Evolutionary conservation across 2,888 invertebrate genomes (phyloP), one percentile per base, ranked within the genome.

Genomic region (Thereva unica): DNA sequence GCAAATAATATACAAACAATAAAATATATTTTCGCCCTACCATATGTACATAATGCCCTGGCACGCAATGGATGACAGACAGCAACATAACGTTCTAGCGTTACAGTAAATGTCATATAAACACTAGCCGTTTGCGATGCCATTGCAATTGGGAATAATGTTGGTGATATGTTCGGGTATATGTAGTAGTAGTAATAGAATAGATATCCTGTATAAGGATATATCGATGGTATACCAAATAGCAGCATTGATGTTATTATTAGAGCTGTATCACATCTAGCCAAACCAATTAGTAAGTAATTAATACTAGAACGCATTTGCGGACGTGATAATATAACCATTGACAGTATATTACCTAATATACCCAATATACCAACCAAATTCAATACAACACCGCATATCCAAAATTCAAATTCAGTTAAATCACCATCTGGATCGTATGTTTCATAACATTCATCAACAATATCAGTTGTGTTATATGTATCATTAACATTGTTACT

Each of bases 231-330:
- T 73, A 96, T 85, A 41, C 94, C 94, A 81, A 96, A 96, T 71
- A 95, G 87, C 73, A 89, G 84, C 72, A 93, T 86, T 67, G 94
- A 92, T 54, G 93, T 93, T 73, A 94, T 83, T 74, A 97, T 92
- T 73, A 97, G 86, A 71, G 92, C 87, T 8, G 93, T 94, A 84
- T 98, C 98, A 81, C 95, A 95, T 74, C 93, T 87, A 35, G 97
- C 97, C 73, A 98, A 85, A 4, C 95, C 96, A 71, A 95, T 92
- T 69, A 98, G 86, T 76, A 97, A 87, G 80, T 95, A 93, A 82
- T 97, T 97, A 77, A 97, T 94, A 77, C 96, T 95, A 68, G 95
- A 95, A 75, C 93, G 88, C 97, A 97, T 97, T 81, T 96, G 92
- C 35, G 95, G 95, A 65, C 95, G 87, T 67, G 93, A 92, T 61